Evolutionary conservation across 1,140 invertebrate species (phyloP).

Genomic region (Saxidomus purpurata): DNA sequence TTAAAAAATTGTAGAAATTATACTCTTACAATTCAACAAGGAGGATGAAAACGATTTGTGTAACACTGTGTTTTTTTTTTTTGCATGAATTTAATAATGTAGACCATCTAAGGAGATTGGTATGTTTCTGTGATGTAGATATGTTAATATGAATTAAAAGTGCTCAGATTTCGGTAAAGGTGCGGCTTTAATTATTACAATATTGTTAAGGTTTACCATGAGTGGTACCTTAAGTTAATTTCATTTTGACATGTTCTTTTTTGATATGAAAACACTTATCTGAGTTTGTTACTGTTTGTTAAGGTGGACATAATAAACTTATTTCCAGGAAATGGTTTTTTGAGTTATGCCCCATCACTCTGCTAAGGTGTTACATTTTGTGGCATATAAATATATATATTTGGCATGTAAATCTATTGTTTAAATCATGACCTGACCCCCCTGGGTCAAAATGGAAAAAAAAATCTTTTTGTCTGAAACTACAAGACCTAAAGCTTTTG

Average conservation of each 20-base stretch:
- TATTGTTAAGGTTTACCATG: neutral
- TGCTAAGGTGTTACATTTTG: too few relatives aligned
- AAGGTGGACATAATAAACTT: slow-evolving; percentile 27
- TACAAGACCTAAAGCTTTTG: too few relatives aligned
- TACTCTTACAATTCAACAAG: too few relatives aligned
- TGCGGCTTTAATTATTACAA: neutral
- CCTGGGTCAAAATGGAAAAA: too few relatives aligned
- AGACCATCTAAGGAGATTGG: neutral
- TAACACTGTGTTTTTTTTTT: too few relatives aligned
- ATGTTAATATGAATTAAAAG: neutral
- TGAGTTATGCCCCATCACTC: neutral
- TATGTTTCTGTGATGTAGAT: neutral
- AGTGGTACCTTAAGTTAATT: neutral
- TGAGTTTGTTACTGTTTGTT: slow-evolving; percentile 27
- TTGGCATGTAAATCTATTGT: too few relatives aligned
- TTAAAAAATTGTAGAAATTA: too few relatives aligned
- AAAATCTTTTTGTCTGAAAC: too few relatives aligned
- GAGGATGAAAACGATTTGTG: too few relatives aligned
- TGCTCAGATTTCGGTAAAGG: neutral
- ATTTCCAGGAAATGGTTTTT: neutral
- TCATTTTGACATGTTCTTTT: slow-evolving; percentile 14
- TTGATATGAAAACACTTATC: neutral
- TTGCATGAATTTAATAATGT: too few relatives aligned
- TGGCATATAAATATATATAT: too few relatives aligned
- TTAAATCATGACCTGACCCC: too few relatives aligned